phyloP scores from a whole-genome alignment of 2,888 invertebrate species.

The Dasypolia templi region DNA sequence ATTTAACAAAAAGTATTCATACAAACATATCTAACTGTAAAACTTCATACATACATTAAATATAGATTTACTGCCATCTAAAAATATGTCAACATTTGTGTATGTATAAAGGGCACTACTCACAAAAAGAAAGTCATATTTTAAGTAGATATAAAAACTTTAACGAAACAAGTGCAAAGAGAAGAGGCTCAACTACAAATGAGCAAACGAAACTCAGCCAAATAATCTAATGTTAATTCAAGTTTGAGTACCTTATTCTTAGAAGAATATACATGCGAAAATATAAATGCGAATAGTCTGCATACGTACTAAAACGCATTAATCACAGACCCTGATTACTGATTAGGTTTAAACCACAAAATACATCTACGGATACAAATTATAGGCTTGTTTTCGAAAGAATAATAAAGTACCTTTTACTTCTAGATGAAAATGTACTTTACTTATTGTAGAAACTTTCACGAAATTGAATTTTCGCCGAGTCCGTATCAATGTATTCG shows the following conservation, averaged over 20 bases:
- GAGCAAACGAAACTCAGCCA: neutral
- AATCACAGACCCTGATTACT: constrained; percentile 9
- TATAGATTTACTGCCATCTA: too few species aligned
- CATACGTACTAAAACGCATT: neutral
- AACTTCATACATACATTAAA: too few species aligned
- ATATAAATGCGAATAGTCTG: too few species aligned
- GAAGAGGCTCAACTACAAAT: neutral
- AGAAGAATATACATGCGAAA: too few species aligned
- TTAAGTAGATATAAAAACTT: neutral
- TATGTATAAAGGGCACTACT: too few species aligned
- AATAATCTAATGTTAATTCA: too few species aligned
- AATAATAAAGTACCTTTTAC: constrained; percentile 9
- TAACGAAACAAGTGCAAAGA: neutral
- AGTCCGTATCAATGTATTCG: constrained; percentile 45
- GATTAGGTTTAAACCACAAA: constrained; percentile 1
- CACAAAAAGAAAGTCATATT: neutral
- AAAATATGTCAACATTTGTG: too few species aligned
- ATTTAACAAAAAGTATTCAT: too few species aligned
- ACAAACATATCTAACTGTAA: too few species aligned
- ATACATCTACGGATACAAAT: constrained; percentile 6
- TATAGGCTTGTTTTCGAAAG: neutral
- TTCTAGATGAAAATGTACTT: constrained; percentile 27
- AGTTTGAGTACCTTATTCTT: too few species aligned
- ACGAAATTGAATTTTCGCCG: constrained; percentile 48
- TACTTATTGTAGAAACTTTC: constrained; percentile 37